Evolutionary conservation across 2,888 invertebrate species (phyloP), one percentile per base, ranked within the genome.

Genomic region (Drosophila kanekoi): DNA sequence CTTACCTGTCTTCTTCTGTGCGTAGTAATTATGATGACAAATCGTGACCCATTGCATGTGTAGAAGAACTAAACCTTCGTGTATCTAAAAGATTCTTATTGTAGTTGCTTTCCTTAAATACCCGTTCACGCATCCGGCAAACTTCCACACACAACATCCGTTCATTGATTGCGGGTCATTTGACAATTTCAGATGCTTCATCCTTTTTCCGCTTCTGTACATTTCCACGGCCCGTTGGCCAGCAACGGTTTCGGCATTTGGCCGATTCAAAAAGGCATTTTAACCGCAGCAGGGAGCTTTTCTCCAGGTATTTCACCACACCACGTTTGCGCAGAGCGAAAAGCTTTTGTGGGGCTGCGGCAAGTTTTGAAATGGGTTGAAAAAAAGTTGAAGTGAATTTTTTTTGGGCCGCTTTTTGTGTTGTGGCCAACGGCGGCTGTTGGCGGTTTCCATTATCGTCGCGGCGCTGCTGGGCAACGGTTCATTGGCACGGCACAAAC

Each of bases 371-470:
- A 70, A 67, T 23, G 61, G 23, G 51, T 59, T 63, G 32, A 62
- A 32, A 43, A 44, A 44, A 40, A 33, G 33, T 14, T 61, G 52
- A 8, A 28, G 8, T 28, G 28, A 8, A 8, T 60, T 61, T 61
- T 53, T 56, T 48, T 73, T 57, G 58, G 77, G 73, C 47, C 66
- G 61, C 57, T 71, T 65, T 71, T 23, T 28, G 8, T 28, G 74
- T 71, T 59, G 52, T 56, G 66, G 68, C 71, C 63, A 74, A 61
- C 43, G 28, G 35, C 44, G 53, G 44, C 47, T 44, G 56, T 64
- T 75, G 72, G 56, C 62, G 68, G 79, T 71, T 81, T 84, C 90
- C 90, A 90, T 90, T 90, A 79, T 78, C 84, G 74, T 78, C 81
- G 86, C 79, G 86, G 68, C 80, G 79, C 72, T 90, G 82, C 76